Evolutionary conservation across 1,140 invertebrate species (phyloP).

Genomic region (Drosophila santomea): DNA sequence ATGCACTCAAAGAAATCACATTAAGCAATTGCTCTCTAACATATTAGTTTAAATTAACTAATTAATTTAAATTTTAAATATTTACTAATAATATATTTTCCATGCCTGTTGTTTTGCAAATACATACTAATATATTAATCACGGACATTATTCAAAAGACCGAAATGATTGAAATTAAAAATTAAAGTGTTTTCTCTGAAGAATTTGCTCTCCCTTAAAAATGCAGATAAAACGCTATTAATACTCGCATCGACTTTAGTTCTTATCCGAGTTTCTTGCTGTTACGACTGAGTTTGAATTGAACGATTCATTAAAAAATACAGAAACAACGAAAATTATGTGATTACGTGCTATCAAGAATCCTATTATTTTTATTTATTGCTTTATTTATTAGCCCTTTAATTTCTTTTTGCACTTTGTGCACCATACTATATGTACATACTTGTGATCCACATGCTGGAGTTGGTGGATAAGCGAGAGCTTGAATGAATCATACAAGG

Average conservation of each 20-base stretch:
- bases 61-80: not conserved
- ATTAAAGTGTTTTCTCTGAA: not conserved
- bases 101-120: no score
- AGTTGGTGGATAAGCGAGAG: not conserved
- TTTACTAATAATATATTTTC: no score
- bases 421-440: not conserved
- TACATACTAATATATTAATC: no score
- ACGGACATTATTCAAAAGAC: no score
- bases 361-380: no score
- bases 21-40: not conserved
- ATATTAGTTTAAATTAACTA: no score
- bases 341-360: not conserved
- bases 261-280: not conserved
- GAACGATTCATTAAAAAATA: no score
- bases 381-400: not conserved
- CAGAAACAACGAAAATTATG: no score
- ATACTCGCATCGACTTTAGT: not conserved
- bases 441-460: not conserved
- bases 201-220: not conserved
- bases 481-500: conserved; percentile 40
- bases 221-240: not conserved
- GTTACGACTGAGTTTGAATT: no score
- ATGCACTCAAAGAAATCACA: not conserved
- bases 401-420: not conserved
- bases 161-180: not conserved